Base-by-base conservation (phyloP, 2,113 vertebrate genomes). In the Pholis gunnellus region DNA sequence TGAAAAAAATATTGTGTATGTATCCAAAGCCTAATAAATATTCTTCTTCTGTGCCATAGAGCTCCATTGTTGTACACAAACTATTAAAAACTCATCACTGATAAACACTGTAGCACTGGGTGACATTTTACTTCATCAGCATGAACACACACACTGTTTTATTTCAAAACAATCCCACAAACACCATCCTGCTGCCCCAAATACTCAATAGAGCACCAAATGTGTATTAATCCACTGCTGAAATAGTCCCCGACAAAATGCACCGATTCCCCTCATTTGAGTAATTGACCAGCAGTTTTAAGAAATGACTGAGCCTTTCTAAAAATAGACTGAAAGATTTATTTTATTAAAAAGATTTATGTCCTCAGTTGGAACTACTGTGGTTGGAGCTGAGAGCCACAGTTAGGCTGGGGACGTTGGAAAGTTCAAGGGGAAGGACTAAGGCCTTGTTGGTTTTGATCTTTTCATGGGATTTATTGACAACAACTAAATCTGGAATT, bases 71-170 rank as follows among this genome's bases (percentile, higher is more conserved):
- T n/a, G 61, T n/a, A 34, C 34, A 64, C 14, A 72, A 60, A 54
- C 61, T 9, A 27, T 42, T 68, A 61, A 22, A 54, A 71, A 78
- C 59, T 29, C 46, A 65, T 25, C 9, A 54, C 3, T 52, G 67
- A 29, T 5, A 6, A 44, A 48, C 27, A 59, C 42, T 70, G 7
- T 48, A 34, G 61, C 38, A 46, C 22, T 59, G 29, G 9, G 13
- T 42, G 22, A 72, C 50, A 67, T 29, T 13, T 40, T 40, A 9
- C 31, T n/a, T 63, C 4, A 13, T 63, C 18, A 54, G 4, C 3
- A 36, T 44, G 36, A 65, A 27, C 25, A 64, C 60, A 65, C 29
- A 25, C 59, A 38, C 48, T 17, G 14, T 4, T n/a, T 11, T 5
- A 64, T 5, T 25, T 56, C 44, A 17, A 46, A 7, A 4, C 59